phyloP scores from a whole-genome alignment of 2,113 vertebrate genomes.

The Neolamprologus falcicula region DNA sequence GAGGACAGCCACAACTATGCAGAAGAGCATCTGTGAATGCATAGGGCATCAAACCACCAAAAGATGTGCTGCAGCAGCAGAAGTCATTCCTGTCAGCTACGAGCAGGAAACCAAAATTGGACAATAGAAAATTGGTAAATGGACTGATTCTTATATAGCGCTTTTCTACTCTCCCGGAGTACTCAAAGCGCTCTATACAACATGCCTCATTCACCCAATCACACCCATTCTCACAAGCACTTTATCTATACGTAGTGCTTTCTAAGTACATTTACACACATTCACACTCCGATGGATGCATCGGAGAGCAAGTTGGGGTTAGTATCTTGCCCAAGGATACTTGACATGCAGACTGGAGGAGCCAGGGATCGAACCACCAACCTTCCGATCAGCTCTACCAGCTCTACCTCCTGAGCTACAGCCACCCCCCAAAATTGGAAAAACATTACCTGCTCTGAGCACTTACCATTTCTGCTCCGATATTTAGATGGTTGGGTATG shows the following conservation, averaged over 20 bases:
- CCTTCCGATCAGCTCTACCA: too few relatives aligned
- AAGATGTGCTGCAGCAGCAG: neutral
- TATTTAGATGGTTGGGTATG: neutral
- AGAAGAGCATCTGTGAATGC: neutral
- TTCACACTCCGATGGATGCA: rapidly evolving
- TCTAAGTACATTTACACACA: too few relatives aligned
- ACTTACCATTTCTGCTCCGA: neutral
- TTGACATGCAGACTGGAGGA: too few relatives aligned
- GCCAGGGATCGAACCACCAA: too few relatives aligned
- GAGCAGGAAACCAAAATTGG: neutral
- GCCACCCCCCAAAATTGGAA: neutral
- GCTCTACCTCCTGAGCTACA: too few relatives aligned
- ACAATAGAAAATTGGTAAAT: neutral
- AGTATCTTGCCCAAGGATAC: rapidly evolving
- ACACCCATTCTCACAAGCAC: too few relatives aligned
- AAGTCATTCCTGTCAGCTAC: neutral
- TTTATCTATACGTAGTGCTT: rapidly evolving
- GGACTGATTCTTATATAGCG: too few relatives aligned
- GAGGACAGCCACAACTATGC: neutral
- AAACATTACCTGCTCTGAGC: neutral
- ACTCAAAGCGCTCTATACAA: too few relatives aligned
- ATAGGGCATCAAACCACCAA: neutral
- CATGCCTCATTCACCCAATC: too few relatives aligned
- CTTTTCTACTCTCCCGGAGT: too few relatives aligned
- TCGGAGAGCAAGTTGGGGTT: too few relatives aligned